Evolutionary conservation across 2,888 invertebrate species (phyloP), one percentile per base, ranked within the genome.

Genomic region (Halictus ligatus): DNA sequence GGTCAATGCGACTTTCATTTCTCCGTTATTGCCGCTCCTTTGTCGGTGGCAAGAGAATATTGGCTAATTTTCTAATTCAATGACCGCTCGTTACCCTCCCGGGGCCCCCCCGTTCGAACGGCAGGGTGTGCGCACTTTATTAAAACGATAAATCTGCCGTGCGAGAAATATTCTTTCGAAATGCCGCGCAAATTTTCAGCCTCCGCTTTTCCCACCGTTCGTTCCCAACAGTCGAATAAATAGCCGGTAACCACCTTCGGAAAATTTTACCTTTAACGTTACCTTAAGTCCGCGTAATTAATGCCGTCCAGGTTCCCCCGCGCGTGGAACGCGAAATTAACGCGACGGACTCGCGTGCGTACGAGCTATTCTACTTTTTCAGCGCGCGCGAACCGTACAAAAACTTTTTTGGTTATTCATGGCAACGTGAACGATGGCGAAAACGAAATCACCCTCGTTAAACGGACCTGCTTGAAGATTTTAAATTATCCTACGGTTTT

Each of bases 1-100:
- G 43, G 69, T 43, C 40, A 12, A 69, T 21, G 40, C 40, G 40
- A 35, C 40, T 69, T 21, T 35, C 69, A 69, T 43, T 43, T 43
- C 21, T 69, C 69, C n/a, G 35, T 40, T 40, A 35, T 35, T 35
- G 21, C 21, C 69, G 21, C 40, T 69, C n/a, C 69, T 69, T 69
- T 40, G 40, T 40, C 69, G 40, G 40, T 0, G 69, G 69, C 40
- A 35, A 21, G 21, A 12, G 69, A 69, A 35, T 67, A 67, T 67
- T 21, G 21, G 69, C 35, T 69, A 40, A 69, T 69, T 35, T 69
- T 69, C 35, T 69, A 43, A 69, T 69, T 69, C 40, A 40, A 69
- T 69, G 40, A 40, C 69, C 69, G 69, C 35, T 40, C 21, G 35
- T 67, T 67, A 35, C 67, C 54, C 3, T 35, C 18, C 18, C 8